Evolutionary conservation across 2,797 vertebrate genomes (phyloP).

Genomic region (Phalloptychus januarius): DNA sequence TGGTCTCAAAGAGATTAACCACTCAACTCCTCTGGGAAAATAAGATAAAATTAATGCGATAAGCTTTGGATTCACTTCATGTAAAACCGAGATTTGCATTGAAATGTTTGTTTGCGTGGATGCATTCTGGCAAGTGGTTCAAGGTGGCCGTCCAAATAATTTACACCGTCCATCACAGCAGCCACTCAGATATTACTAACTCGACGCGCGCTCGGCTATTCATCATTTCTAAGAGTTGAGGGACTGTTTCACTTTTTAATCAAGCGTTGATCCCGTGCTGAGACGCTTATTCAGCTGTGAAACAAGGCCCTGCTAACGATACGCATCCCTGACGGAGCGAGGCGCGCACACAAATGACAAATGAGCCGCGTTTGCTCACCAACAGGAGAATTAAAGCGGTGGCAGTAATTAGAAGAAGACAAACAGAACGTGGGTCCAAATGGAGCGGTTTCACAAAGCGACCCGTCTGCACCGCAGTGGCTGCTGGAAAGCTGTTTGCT

Average conservation of each 20-base stretch:
- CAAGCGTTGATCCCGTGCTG: constrained; percentile 55
- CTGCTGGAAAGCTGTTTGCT: not conserved
- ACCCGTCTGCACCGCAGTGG: not conserved
- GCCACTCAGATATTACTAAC: constrained; percentile 57
- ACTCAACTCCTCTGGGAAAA: constrained; percentile 8
- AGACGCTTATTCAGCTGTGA: constrained; percentile 60
- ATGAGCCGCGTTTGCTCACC: constrained; percentile 31
- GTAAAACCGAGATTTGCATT: not conserved
- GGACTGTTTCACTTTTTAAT: constrained; percentile 66
- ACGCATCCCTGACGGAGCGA: constrained; percentile 50
- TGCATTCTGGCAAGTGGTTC: constrained; percentile 2
- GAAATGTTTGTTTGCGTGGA: not conserved
- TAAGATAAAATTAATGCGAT: constrained; percentile 19
- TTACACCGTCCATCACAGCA: constrained; percentile 23
- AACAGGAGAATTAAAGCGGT: constrained; percentile 12
- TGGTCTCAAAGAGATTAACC: constrained; percentile 29
- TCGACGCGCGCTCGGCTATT: constrained; percentile 48
- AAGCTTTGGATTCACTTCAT: constrained; percentile 24
- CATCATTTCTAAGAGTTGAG: constrained; percentile 61
- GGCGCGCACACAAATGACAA: constrained; percentile 45
- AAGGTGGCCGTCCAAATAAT: constrained; percentile 26
- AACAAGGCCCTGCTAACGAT: constrained; percentile 66
- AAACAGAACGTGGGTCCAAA: constrained; percentile 8
- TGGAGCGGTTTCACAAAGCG: not conserved
- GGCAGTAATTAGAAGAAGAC: constrained; percentile 18